Conservation (phyloP, 2,888 invertebrate species). For the Stramonita haemastoma region DNA sequence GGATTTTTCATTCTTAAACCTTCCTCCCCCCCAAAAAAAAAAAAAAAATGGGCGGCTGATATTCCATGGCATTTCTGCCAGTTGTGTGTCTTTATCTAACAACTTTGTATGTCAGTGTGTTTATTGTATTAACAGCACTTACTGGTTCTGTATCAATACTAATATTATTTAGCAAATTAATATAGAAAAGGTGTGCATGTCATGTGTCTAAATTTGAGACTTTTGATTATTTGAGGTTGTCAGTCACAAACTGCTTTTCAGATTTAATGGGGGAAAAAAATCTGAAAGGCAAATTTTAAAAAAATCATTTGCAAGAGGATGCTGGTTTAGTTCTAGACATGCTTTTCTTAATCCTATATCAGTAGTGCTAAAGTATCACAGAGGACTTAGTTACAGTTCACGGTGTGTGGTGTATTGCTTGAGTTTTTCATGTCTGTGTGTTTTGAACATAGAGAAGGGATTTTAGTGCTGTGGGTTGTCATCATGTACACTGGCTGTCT, state of each 20-base stretch:
- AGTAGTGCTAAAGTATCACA: too few relatives aligned
- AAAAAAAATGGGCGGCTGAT: neutral
- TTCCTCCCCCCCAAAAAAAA: too few relatives aligned
- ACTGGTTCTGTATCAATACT: neutral
- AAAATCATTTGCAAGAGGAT: neutral
- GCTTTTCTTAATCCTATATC: neutral
- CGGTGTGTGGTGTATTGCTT: too few relatives aligned
- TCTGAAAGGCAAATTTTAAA: neutral
- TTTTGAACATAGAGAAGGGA: too few relatives aligned
- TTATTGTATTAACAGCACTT: neutral
- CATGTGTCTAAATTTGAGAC: neutral
- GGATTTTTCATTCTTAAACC: neutral
- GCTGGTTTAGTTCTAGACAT: neutral
- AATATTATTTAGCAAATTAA: neutral
- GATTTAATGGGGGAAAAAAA: neutral
- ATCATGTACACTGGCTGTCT: too few relatives aligned
- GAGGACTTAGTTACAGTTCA: too few relatives aligned
- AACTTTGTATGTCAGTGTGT: neutral
- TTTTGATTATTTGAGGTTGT: neutral
- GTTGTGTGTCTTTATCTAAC: neutral
- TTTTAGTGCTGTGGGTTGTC: too few relatives aligned
- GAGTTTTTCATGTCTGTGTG: too few relatives aligned
- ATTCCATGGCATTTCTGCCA: neutral
- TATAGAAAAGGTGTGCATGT: slow-evolving; percentile 12
- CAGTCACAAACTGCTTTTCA: neutral